Conservation (phyloP, 1,140 invertebrate genomes). For the Drosophila pallidifrons region DNA sequence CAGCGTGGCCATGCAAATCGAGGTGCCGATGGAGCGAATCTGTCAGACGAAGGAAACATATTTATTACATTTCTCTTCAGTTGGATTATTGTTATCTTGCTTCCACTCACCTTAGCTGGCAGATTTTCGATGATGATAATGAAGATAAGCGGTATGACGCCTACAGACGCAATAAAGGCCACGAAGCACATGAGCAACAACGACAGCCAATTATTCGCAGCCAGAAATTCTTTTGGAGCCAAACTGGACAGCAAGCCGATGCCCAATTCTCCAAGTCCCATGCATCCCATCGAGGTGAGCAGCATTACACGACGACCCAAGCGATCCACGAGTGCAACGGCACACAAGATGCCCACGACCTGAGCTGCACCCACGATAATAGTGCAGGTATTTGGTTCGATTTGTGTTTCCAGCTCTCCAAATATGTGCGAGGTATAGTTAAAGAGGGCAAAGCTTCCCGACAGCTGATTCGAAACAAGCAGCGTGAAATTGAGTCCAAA, state of each 20-base stretch:
- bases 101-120: constrained; percentile 62
- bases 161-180: constrained; percentile 55
- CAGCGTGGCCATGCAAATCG: constrained; percentile 70
- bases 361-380: constrained; percentile 89
- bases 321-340: constrained; percentile 62
- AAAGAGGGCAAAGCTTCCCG: constrained; percentile 86
- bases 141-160: constrained; percentile 66
- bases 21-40: constrained; percentile 73
- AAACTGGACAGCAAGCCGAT: constrained; percentile 55
- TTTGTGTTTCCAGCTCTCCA: constrained; percentile 86
- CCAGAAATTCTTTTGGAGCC: constrained; percentile 46
- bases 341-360: constrained; percentile 60
- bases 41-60: constrained; percentile 9
- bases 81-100: background rate
- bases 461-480: constrained; percentile 63
- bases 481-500: constrained; percentile 68
- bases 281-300: constrained; percentile 63
- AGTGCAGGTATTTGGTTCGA: constrained; percentile 88
- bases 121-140: constrained; percentile 64
- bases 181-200: constrained; percentile 62
- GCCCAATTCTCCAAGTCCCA: constrained; percentile 53
- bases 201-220: constrained; percentile 58
- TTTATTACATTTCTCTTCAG: background rate
- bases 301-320: constrained; percentile 63
- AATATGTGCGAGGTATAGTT: constrained; percentile 89